A percentile compares a stretch with the other conserved stretches of the same genome.
phyloP scores from a whole-genome alignment of 2,888 invertebrate genomes.

The Ypsolopha sequella region DNA sequence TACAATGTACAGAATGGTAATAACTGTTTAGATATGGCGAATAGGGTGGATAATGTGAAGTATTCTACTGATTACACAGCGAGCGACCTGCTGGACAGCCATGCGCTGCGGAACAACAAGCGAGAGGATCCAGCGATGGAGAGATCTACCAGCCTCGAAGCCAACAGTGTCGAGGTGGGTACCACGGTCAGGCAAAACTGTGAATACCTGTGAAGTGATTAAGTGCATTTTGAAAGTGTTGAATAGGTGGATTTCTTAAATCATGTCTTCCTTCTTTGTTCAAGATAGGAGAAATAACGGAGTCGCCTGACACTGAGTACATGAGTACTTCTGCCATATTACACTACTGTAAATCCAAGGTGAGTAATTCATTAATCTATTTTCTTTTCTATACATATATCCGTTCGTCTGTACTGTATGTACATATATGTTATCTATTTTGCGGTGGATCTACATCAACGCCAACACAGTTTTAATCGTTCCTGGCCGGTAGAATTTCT shows the following conservation, averaged over 20 bases:
- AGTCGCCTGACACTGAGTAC: constrained; percentile 75
- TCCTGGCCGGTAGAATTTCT: too few relatives aligned
- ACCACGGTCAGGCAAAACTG: constrained; percentile 1
- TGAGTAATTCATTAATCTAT: constrained; percentile 17
- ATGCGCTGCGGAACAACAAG: constrained; percentile 59
- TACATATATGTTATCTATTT: too few relatives aligned
- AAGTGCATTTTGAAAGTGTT: too few relatives aligned
- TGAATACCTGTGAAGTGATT: too few relatives aligned
- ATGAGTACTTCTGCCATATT: constrained; percentile 84
- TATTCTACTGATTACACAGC: constrained; percentile 56
- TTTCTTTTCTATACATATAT: too few relatives aligned
- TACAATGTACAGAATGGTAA: constrained; percentile 45
- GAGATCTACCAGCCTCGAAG: constrained; percentile 56
- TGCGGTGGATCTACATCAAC: too few relatives aligned
- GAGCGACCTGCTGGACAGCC: constrained; percentile 64
- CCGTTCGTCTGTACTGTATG: too few relatives aligned
- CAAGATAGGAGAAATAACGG: constrained; percentile 78
- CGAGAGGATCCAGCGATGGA: constrained; percentile 48
- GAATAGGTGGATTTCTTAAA: too few relatives aligned
- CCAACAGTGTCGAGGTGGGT: constrained; percentile 65
- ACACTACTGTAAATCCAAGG: constrained; percentile 85
- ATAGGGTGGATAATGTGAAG: constrained; percentile 53
- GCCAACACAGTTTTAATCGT: too few relatives aligned
- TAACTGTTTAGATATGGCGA: constrained; percentile 53
- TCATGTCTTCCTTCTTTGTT: constrained; percentile 16